Base-by-base conservation (phyloP, 37 sponge, comb jelly and placozoan genomes). In the Tethya wilhelma region DNA sequence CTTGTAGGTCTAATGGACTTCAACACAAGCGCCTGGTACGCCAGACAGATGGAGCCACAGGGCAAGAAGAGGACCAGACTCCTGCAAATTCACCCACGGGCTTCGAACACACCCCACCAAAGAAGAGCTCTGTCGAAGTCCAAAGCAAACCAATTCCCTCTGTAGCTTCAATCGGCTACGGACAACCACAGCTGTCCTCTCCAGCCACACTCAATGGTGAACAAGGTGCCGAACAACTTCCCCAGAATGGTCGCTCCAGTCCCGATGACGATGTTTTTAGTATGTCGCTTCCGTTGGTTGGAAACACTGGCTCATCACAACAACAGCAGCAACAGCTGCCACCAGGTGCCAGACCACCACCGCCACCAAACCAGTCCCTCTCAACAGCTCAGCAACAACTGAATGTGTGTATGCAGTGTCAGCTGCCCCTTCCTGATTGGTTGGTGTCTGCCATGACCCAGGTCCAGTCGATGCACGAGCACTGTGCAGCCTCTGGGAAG, bases 341-440 rank as follows among this genome's bases (percentile, higher is more conserved):
- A 6, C 62, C 26, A 26, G 28, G 25, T 60, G 32, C 36, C 67
- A 66, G 38, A 9, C 67, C 37, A 9, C 67, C 38, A 32, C 19
- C 44, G 14, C 39, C 67, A 5, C 39, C 67, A 36, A 31, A 19
- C 55, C 36, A 20, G 8, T 30, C 3, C 8, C 56, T 72, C 36
- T 58, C 85, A 1, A 30, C 77, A 37, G 75, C 59, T 7, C 85
- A 84, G 78, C 78, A 77, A 28, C 53, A 66, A 38, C 60, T 84
- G 36, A 23, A 29, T 2, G 59, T 40, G 56, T 42, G 49, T 26
- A 49, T 84, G 69, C 53, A 75, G 44, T 77, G 85, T 68, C 78
- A 68, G 6, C 78, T 84, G 0, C 69, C 78, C 11, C 85, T 84
- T n/a, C 85, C 85, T 34, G 22, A 12, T 6, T 84, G 85, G 85